phyloP scores from a whole-genome alignment of 2,797 vertebrate species.

The Tragelaphus eurycerus region DNA sequence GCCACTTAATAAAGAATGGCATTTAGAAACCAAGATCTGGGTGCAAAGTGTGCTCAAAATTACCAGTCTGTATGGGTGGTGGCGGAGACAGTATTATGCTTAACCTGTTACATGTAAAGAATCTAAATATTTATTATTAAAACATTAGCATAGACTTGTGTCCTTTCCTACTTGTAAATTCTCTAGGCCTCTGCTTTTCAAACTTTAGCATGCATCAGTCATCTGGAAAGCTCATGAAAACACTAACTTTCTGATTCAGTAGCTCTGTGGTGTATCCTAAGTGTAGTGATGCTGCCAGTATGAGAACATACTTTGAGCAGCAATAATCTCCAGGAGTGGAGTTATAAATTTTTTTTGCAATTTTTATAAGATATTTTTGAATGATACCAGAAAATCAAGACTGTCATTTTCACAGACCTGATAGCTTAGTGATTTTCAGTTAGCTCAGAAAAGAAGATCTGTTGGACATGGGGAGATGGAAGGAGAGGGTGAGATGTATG shows the following conservation, averaged over 20 bases:
- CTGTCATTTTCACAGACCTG: not conserved
- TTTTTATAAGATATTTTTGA: not conserved
- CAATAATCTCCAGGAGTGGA: not conserved
- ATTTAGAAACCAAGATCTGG: not conserved
- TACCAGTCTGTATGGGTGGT: not conserved
- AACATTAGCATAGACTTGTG: not conserved
- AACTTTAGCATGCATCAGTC: not conserved
- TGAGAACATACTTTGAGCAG: not conserved
- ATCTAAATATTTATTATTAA: slow-evolving; percentile 3
- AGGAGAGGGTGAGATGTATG: no score
- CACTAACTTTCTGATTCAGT: not conserved
- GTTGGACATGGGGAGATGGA: no score
- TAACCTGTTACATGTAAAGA: not conserved
- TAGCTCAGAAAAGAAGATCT: not conserved
- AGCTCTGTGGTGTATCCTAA: not conserved
- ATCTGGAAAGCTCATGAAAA: not conserved
- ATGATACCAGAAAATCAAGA: not conserved
- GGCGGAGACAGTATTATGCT: not conserved
- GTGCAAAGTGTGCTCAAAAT: not conserved
- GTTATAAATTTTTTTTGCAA: not conserved
- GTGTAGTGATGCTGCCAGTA: not conserved
- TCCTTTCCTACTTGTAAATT: not conserved
- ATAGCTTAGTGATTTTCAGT: not conserved
- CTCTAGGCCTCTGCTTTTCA: not conserved
- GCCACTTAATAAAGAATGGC: not conserved